Percentiles rank a stretch among this genome's conserved stretches.
Conservation (phyloP, 2,113 vertebrate genomes). For the Zosterops lateralis region DNA sequence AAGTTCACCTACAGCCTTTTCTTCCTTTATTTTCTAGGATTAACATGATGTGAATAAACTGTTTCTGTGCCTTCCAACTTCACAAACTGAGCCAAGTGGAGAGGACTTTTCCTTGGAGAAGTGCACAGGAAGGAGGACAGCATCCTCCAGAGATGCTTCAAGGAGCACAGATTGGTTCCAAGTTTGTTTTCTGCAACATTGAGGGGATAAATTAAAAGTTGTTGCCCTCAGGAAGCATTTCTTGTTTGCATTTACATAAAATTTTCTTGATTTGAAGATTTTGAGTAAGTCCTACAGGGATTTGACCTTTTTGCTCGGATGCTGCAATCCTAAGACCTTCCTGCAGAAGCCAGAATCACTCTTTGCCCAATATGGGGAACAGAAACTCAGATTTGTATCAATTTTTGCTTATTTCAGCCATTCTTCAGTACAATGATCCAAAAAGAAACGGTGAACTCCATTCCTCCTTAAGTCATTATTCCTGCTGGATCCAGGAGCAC, state of each 20-base stretch:
- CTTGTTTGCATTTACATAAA: background rate
- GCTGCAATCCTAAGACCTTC: background rate
- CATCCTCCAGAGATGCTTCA: background rate
- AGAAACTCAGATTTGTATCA: background rate
- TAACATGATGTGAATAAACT: background rate
- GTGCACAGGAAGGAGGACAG: background rate
- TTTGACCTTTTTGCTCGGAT: background rate
- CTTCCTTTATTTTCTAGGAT: background rate
- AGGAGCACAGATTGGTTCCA: background rate
- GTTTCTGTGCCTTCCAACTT: background rate
- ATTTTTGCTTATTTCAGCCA: background rate
- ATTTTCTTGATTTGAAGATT: background rate
- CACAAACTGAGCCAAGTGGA: rapidly evolving
- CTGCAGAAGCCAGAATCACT: background rate
- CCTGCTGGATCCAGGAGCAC: background rate
- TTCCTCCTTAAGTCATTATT: background rate
- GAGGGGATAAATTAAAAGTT: background rate
- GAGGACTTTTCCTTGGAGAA: background rate
- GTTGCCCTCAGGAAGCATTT: background rate
- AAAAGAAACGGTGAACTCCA: background rate
- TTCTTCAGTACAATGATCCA: background rate
- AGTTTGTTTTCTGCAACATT: background rate
- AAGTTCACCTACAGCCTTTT: background rate
- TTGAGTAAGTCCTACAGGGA: background rate
- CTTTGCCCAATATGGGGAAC: background rate